These are phyloP conservation scores for Mythimna loreyi DNA, from an alignment of 2,888 invertebrate species.

Conservation along the genomic window DNA sequence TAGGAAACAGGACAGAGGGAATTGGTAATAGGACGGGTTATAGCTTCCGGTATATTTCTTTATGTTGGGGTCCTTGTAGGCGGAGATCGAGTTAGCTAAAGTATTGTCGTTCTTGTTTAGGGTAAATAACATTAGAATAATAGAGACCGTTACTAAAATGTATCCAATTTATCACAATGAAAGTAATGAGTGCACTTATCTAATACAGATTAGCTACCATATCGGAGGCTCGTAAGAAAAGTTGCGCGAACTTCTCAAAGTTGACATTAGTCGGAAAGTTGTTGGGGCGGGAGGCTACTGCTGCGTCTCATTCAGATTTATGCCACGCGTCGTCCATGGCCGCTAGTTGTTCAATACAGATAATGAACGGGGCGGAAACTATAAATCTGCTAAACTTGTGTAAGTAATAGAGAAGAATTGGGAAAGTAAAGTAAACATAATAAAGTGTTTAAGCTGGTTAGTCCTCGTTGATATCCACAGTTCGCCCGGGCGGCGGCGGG, in stretches of 20 bases:
- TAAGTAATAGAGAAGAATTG: conserved; percentile 86
- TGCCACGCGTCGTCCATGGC: conserved; percentile 78
- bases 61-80: conserved; percentile 72
- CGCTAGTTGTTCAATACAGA: conserved; percentile 83
- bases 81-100: conserved; percentile 65
- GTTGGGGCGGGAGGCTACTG: conserved; percentile 76
- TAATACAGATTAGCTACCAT: conserved; percentile 63
- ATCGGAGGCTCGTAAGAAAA: conserved; percentile 66
- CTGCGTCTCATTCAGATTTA: conserved; percentile 89
- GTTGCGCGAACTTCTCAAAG: conserved; percentile 75
- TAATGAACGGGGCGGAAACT: conserved; percentile 90
- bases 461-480: conserved; percentile 67
- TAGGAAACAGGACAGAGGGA: conserved; percentile 77
- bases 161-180: conserved; percentile 42
- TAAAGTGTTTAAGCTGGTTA: conserved; percentile 78
- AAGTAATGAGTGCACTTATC: conserved; percentile 63
- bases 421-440: conserved; percentile 83
- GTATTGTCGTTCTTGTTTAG: conserved; percentile 45
- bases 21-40: conserved; percentile 83
- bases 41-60: conserved; percentile 86
- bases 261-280: conserved; percentile 77
- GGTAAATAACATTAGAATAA: conserved; percentile 63
- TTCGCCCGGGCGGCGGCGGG: conserved; percentile 68
- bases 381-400: conserved; percentile 89
- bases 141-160: conserved; percentile 27